Percentiles rank a stretch among this genome's conserved stretches.
Evolutionary conservation across 2,113 vertebrate species (phyloP).

Genomic region (Candoia aspera): DNA sequence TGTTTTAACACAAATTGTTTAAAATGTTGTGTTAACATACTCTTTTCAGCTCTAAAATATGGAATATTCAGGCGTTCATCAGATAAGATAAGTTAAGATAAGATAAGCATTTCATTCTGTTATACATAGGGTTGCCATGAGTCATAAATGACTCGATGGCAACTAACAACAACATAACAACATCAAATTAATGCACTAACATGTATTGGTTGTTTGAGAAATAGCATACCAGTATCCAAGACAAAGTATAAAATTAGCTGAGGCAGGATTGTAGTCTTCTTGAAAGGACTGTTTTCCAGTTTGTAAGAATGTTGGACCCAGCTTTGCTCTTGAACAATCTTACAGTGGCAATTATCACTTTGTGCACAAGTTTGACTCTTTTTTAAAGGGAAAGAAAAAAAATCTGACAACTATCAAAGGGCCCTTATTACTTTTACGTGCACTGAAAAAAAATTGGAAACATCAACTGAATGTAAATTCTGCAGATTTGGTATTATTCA

Average conservation of each 20-base stretch:
- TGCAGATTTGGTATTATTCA: background rate
- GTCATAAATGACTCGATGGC: no score
- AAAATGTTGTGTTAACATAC: background rate
- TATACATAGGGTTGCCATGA: no score
- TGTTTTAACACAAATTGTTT: background rate
- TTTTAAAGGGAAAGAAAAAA: background rate
- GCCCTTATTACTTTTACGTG: background rate
- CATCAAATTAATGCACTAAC: no score
- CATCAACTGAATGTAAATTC: background rate
- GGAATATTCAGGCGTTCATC: background rate
- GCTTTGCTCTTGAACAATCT: background rate
- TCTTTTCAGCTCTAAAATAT: background rate
- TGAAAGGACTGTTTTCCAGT: background rate
- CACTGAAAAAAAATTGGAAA: background rate
- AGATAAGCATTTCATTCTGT: no score
- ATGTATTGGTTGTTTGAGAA: no score
- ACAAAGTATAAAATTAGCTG: background rate
- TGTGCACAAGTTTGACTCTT: background rate
- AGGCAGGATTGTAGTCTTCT: background rate
- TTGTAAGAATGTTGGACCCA: background rate
- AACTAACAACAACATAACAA: no score
- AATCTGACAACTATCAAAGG: no score
- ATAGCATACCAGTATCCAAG: background rate
- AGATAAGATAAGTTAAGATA: no score
- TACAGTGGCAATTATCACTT: background rate